Evolutionary conservation across 2,113 vertebrate genomes (phyloP), one percentile per base, ranked within the genome.

Genomic region (Clarias magur): DNA sequence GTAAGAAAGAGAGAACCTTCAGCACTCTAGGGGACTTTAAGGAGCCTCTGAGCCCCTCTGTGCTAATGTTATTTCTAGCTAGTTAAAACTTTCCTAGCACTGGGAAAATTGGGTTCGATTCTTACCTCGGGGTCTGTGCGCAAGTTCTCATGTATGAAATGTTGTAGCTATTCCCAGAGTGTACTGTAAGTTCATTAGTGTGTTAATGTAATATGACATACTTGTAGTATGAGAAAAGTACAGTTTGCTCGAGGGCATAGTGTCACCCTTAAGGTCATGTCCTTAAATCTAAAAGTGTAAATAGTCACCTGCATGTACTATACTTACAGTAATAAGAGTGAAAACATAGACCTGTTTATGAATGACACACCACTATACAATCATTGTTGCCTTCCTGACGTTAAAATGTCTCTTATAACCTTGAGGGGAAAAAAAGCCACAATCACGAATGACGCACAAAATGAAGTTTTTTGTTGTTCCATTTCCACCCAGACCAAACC

Each of bases 401-500:
- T 87, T 73, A 59, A 68, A 67, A 59, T 67, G 53, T 57, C 59
- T 60, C 7, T 34, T 21, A 21, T 87, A 54, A 83, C 86, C 59
- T 76, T 76, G 59, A 34, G 30, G 8, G 16, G 56, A 25, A 25
- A 87, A n/a, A 34, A 56, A 15, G 21, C 25, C 38, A 38, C 48
- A 48, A 42, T 38, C 0, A 57, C 34, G 67, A 10, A 57, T 27
- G 34, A 19, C 0, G 11, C 15, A 80, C 19, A 42, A 78, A 67
- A 60, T 53, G 12, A 60, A 6, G 10, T 16, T 34, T 3, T n/a
- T 73, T 25, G 1, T 0, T 0, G 3, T 4, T 83, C 83, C 80
- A 3, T 88, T 0, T 78, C 4, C 48, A 85, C 84, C 12, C 65
- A 98, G 97, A 88, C 94, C 95, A 90, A 95, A 97, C 89, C 96